Base-by-base conservation (phyloP, 92 coral and sea anemone genomes). In the Actinernus sp. region DNA sequence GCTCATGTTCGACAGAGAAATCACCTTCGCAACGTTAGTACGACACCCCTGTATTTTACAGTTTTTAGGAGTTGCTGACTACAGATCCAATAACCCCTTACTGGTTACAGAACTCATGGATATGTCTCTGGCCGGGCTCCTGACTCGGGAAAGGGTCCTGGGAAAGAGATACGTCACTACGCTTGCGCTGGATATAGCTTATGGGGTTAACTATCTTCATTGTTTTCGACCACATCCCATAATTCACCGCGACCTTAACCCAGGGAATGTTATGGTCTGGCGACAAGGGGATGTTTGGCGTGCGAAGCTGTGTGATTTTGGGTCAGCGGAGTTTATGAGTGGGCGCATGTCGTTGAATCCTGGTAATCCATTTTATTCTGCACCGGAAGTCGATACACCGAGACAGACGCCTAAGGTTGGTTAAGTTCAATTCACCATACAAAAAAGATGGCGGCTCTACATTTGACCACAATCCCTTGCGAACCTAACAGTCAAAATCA, bases 231-330 rank as follows among this genome's bases (percentile, higher is more conserved):
- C 97, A 9, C 63, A 48, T 33, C 87, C 97, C 55, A 92, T 92
- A 53, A 74, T 92, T 14, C 97, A 92, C 49, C 96, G 97, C 57
- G 97, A 92, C 73, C 66, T 92, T 28, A 90, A 83, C 48, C 86
- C 92, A 20, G 96, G 96, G 0, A 90, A 90, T 44, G 74, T 81
- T 26, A 90, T 92, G 97, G 85, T 92, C 26, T 92, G 96, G 97
- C 85, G 81, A 11, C 88, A 88, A 39, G 92, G 96, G 22, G 84
- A 84, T 68, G 66, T 74, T 49, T 88, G 96, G 92, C 79, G 96
- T 31, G 97, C 92, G 3, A 92, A 92, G 51, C 71, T 92, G 58
- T 88, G 96, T 38, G 97, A 92, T 68, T 92, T 88, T 60, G 97
- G 97, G 52, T 84, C 97, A 65, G 96, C 96, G 62, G 95, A 89